Conservation (phyloP, 2,888 invertebrate species). For the Dascillus cervinus region DNA sequence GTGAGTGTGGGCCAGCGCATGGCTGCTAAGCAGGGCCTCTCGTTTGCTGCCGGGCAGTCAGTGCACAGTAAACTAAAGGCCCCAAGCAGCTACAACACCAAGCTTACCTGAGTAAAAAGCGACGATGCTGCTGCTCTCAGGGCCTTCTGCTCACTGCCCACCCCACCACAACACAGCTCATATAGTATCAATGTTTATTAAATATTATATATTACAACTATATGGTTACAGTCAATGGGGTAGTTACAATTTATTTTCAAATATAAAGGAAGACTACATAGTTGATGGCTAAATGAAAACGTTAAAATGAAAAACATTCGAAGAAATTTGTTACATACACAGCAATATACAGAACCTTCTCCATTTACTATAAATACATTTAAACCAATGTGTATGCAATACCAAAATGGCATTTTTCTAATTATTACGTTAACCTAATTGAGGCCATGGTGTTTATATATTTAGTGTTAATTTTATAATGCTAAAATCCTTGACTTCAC, state of each 20-base stretch:
- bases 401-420: not conserved
- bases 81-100: slow-evolving; percentile 40
- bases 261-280: slow-evolving; percentile 25
- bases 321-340: slow-evolving; percentile 22
- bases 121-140: slow-evolving; percentile 32
- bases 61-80: slow-evolving; percentile 42
- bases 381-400: slow-evolving; percentile 12
- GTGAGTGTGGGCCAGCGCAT: slow-evolving; percentile 15
- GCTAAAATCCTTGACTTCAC: too few relatives aligned
- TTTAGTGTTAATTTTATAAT: too few relatives aligned
- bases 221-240: slow-evolving; percentile 23
- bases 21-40: slow-evolving; percentile 41
- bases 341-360: slow-evolving; percentile 18
- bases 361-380: slow-evolving; percentile 18
- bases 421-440: slow-evolving; percentile 28
- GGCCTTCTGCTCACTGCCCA: slow-evolving; percentile 37
- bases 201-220: slow-evolving; percentile 26
- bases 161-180: slow-evolving; percentile 32
- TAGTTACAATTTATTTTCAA: slow-evolving; percentile 19
- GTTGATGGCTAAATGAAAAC: slow-evolving; percentile 20
- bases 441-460: slow-evolving; percentile 32
- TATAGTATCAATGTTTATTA: slow-evolving; percentile 31
- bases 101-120: slow-evolving; percentile 39
- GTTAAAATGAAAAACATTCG: slow-evolving; percentile 21
- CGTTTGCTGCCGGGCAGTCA: slow-evolving; percentile 31